Base-by-base conservation (phyloP, 2,113 vertebrate genomes). In the Pipra filicauda region DNA sequence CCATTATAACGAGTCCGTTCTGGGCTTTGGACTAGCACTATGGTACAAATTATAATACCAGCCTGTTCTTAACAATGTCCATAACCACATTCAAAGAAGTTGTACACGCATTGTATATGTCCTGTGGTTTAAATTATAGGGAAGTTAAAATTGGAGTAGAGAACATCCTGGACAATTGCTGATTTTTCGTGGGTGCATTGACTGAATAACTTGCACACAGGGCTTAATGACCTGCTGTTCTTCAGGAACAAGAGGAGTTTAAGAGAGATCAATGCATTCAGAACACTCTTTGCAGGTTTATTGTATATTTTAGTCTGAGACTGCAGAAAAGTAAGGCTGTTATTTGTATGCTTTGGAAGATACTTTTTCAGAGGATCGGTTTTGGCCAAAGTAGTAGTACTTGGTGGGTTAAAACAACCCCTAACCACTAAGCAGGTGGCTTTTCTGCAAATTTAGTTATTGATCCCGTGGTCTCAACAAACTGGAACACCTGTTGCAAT, bases 401-500 rank as follows among this genome's bases (percentile, higher is more conserved):
- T 74, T 70, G 48, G 35, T 33, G 30, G 33, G 46, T 55, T 88
- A 77, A 66, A 93, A 72, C 61, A 86, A 67, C 7, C 13, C 11
- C 43, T 27, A 95, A 35, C 31, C 13, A 61, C 52, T 69, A 87
- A 59, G 58, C 84, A 94, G 44, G 54, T 87, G 66, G 17, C 13
- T 71, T 85, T 92, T 91, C 57, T 79, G 58, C 46, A 88, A 52
- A 87, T 71, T 78, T 57, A 79, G 9, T 85, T 95, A 92, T 73
- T 89, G 90, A 94, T 81, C 69, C 27, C 48, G 75, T 1, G 0
- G 49, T 85, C 49, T 87, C 75, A 94, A 77, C 79, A 74, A 96
- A 88, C 55, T 8, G 64, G 52, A 91, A 72, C 76, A 92, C 48
- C 77, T 91, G 86, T 92, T 93, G 89, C 80, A 91, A 87, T 48